Conservation (phyloP, 2,113 vertebrate species). For the Oreotrochilus melanogaster region DNA sequence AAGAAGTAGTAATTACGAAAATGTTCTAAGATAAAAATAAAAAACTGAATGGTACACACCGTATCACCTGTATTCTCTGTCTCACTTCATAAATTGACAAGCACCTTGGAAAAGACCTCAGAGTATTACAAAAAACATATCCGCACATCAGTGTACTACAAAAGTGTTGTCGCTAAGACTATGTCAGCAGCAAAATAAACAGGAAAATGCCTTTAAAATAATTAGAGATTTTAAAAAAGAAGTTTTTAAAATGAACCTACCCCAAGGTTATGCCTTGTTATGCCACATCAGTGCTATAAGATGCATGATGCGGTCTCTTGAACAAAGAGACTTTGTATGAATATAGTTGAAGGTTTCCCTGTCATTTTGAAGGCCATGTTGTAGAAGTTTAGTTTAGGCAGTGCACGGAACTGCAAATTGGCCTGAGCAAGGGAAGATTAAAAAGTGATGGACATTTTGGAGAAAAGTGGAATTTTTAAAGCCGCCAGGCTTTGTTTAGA, state of each 20-base stretch:
- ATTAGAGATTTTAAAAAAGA: not conserved
- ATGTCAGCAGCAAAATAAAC: not conserved
- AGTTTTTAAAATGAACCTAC: not conserved
- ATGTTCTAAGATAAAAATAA: constrained; percentile 42
- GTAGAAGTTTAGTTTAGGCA: not conserved
- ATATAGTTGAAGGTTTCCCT: not conserved
- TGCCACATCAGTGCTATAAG: not conserved
- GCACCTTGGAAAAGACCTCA: not conserved
- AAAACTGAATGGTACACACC: constrained; percentile 32
- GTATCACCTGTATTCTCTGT: constrained; percentile 26
- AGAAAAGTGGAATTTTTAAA: not conserved
- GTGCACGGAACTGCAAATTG: not conserved
- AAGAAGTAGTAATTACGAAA: not conserved
- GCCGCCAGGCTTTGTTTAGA: not conserved
- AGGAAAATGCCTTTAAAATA: not conserved
- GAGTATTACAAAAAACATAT: not conserved
- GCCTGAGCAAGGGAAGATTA: not conserved
- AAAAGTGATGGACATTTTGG: not conserved
- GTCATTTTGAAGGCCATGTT: not conserved
- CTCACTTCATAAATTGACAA: not conserved
- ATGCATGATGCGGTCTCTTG: not conserved
- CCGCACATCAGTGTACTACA: not conserved
- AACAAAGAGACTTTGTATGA: not conserved
- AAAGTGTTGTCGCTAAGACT: not conserved
- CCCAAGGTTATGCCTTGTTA: not conserved